A percentile compares a stretch with the other conserved stretches of the same genome.
Conservation (phyloP, 2,888 invertebrate genomes). For the Philaethria dido region DNA sequence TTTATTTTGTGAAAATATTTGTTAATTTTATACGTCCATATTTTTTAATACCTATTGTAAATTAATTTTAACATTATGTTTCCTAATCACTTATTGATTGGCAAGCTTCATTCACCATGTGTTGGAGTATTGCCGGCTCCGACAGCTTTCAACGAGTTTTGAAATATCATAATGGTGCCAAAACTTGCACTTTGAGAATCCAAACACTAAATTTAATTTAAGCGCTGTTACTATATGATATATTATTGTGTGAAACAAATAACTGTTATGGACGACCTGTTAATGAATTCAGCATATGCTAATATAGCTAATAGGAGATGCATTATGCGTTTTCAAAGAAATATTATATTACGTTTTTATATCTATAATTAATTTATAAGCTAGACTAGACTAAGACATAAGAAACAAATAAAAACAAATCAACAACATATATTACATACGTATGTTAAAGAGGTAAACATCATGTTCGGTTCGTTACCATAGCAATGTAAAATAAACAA, state of each 20-base stretch:
- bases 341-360: no score
- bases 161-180: slow-evolving; percentile 40
- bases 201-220: slow-evolving; percentile 27
- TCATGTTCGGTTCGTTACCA: slow-evolving; percentile 30
- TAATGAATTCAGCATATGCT: neutral
- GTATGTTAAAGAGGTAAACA: slow-evolving; percentile 6
- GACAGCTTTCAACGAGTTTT: slow-evolving; percentile 26
- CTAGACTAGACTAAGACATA: no score
- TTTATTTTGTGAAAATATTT: neutral
- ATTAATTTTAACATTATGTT: slow-evolving; percentile 3
- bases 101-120: slow-evolving; percentile 31
- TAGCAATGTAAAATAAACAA: slow-evolving; percentile 37
- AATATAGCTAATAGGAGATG: no score
- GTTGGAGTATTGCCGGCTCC: slow-evolving; percentile 37
- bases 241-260: neutral
- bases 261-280: neutral
- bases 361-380: no score
- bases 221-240: neutral
- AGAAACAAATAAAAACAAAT: no score
- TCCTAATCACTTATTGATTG: slow-evolving; percentile 29
- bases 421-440: no score
- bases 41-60: neutral
- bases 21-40: neutral
- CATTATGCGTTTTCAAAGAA: no score
- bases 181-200: slow-evolving; percentile 29